Conservation (phyloP, 2,113 vertebrate genomes). For the Tachysurus vachellii region DNA sequence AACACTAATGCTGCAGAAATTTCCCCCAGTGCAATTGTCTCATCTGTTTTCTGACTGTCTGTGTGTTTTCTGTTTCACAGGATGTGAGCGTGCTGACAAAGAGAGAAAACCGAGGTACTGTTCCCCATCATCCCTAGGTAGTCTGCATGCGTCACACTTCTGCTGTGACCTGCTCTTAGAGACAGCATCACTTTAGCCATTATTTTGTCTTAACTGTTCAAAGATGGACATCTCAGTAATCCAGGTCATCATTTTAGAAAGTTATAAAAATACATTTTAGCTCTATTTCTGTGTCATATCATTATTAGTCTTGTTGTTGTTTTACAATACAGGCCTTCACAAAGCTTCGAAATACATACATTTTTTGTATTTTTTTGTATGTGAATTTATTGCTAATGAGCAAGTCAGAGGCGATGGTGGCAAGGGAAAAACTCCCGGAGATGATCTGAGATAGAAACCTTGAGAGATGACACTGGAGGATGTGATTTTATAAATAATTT, state of each 20-base stretch:
- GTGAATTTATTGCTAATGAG: no score
- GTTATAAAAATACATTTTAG: neutral
- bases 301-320: no score
- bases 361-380: no score
- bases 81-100: constrained; percentile 82
- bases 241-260: neutral
- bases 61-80: constrained; percentile 65
- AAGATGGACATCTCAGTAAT: neutral
- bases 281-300: no score
- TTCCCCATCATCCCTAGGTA: neutral
- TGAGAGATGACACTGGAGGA: no score
- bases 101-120: constrained; percentile 88
- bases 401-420: no score
- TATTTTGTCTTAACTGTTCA: neutral
- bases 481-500: no score
- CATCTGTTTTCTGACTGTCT: constrained; percentile 19
- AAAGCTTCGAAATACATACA: no score
- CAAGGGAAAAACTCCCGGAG: no score
- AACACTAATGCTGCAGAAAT: constrained; percentile 15
- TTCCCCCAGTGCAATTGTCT: neutral
- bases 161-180: neutral
- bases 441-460: no score
- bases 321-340: no score
- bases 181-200: neutral
- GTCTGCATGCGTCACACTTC: neutral